Conservation (phyloP, 2,113 vertebrate species). For the Probosciger aterrimus region DNA sequence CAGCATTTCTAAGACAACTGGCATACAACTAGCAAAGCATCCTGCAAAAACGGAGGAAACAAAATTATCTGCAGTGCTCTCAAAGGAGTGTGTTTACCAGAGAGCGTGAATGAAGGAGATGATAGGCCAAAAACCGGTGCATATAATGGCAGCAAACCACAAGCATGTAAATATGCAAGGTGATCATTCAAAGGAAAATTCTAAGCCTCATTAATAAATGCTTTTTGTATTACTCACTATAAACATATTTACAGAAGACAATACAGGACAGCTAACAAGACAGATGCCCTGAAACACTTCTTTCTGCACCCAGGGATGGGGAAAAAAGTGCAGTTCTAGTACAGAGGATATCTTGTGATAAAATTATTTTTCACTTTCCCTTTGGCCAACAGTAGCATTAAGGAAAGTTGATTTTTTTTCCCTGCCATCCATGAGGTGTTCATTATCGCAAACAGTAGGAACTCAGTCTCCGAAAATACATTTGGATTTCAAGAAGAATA, state of each 20-base stretch:
- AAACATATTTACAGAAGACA: constrained; percentile 41
- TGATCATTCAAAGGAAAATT: neutral
- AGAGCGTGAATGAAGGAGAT: neutral
- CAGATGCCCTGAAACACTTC: neutral
- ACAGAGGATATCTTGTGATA: neutral
- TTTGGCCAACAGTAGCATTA: neutral
- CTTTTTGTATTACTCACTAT: constrained; percentile 8
- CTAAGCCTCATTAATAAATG: constrained; percentile 28
- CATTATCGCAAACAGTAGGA: constrained; percentile 44
- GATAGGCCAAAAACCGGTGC: neutral
- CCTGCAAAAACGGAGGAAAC: neutral
- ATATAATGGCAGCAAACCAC: constrained; percentile 28
- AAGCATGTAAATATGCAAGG: constrained; percentile 10
- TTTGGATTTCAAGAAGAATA: constrained; percentile 45
- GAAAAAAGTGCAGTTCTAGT: neutral
- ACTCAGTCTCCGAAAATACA: constrained; percentile 36
- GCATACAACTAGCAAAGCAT: neutral
- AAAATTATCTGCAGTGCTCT: neutral
- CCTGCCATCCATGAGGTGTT: constrained; percentile 11
- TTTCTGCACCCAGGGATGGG: neutral
- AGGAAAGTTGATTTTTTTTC: neutral
- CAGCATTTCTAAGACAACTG: neutral
- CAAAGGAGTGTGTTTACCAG: neutral
- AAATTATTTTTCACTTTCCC: neutral
- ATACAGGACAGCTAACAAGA: neutral